Conservation (phyloP, 1,140 invertebrate genomes). For the Stegodyphus dumicola region DNA sequence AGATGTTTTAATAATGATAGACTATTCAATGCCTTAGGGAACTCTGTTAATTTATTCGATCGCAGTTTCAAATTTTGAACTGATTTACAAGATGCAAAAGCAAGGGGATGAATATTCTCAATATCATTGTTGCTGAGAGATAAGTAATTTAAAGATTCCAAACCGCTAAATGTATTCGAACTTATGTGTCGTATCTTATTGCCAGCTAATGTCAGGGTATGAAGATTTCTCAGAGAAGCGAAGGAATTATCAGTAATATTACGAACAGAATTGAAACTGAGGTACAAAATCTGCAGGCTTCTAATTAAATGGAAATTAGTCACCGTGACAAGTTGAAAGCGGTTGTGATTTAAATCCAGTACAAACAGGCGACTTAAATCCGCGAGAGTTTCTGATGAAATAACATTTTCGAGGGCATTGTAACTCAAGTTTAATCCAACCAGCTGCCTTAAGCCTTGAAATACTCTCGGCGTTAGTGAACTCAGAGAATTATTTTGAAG, state of each 20-base stretch:
- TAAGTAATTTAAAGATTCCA: slow-evolving; percentile 85
- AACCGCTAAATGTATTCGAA: slow-evolving; percentile 83
- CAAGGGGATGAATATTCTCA: slow-evolving; percentile 63
- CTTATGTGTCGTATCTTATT: slow-evolving; percentile 83
- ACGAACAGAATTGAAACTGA: slow-evolving; percentile 65
- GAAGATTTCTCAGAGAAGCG: slow-evolving; percentile 83
- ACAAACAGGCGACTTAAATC: slow-evolving; percentile 78
- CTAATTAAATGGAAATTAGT: slow-evolving; percentile 76
- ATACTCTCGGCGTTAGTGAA: slow-evolving; percentile 52
- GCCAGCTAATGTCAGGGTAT: slow-evolving; percentile 81
- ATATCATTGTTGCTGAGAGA: slow-evolving; percentile 85
- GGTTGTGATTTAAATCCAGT: slow-evolving; percentile 87
- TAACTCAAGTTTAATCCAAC: slow-evolving; percentile 61
- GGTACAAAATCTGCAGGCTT: slow-evolving; percentile 63
- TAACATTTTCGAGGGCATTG: slow-evolving; percentile 53
- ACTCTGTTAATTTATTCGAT: slow-evolving; percentile 63
- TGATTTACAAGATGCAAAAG: slow-evolving; percentile 64
- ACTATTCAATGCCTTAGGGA: slow-evolving; percentile 63
- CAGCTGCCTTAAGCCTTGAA: slow-evolving; percentile 57
- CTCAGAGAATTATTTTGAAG: slow-evolving; percentile 87
- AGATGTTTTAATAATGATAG: slow-evolving; percentile 78
- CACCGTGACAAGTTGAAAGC: slow-evolving; percentile 81
- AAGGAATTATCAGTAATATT: slow-evolving; percentile 71
- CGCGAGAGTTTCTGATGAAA: slow-evolving; percentile 50
- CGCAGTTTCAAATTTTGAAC: slow-evolving; percentile 66